These are phyloP conservation scores for Taurulus bubalis DNA, from an alignment of 2,113 vertebrate species.

Conservation along the genomic window DNA sequence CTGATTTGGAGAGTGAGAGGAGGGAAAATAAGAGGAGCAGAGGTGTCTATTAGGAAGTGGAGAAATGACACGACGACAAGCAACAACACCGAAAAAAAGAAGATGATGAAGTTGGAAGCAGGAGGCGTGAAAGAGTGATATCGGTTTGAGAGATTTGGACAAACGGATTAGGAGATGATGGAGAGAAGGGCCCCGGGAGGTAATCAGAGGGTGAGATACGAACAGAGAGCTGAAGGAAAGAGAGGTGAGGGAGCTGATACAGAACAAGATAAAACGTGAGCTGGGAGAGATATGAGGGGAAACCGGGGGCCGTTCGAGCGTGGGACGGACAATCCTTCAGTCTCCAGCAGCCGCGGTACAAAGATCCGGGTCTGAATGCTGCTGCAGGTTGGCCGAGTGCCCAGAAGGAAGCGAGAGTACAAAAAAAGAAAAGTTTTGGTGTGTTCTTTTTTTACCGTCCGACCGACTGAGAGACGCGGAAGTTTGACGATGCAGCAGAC, in stretches of 20 bases:
- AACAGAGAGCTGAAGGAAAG: not conserved
- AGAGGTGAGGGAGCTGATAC: not conserved
- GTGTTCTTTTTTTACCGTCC: not conserved
- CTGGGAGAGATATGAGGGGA: slow-evolving; percentile 21
- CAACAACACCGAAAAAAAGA: not conserved
- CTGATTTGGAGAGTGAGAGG: not conserved
- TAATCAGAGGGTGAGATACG: slow-evolving; percentile 39
- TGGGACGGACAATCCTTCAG: slow-evolving; percentile 34
- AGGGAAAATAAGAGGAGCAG: slow-evolving; percentile 11
- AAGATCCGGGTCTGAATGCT: not conserved
- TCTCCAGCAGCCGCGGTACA: slow-evolving; percentile 2
- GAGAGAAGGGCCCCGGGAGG: slow-evolving; percentile 18
- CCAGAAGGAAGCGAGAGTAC: not conserved
- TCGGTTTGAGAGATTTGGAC: not conserved
- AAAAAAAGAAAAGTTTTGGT: not conserved
- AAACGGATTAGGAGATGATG: not conserved
- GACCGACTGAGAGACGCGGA: not conserved
- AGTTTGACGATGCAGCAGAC: not conserved
- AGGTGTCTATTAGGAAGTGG: not conserved
- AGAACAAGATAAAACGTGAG: slow-evolving; percentile 12
- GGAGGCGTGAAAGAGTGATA: slow-evolving; percentile 21
- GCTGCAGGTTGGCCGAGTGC: not conserved
- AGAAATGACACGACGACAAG: slow-evolving; percentile 15
- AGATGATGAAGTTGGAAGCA: not conserved
- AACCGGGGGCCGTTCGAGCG: not conserved